Evolutionary conservation across 2,797 vertebrate species (phyloP).

Genomic region (Acropternis orthonyx): DNA sequence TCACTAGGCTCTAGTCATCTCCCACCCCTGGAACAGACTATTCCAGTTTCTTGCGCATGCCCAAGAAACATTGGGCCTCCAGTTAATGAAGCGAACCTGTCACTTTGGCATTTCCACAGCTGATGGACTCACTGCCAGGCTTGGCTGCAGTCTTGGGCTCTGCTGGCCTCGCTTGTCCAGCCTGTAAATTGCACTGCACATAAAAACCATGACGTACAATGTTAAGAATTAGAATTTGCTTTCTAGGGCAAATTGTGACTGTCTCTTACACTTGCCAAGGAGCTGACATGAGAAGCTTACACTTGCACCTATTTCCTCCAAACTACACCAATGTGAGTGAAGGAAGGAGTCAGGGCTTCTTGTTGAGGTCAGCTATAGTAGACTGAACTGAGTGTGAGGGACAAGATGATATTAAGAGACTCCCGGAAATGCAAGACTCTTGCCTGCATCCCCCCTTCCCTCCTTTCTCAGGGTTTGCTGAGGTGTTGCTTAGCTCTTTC

Average conservation of each 20-base stretch:
- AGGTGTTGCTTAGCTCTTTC: background rate
- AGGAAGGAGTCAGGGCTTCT: background rate
- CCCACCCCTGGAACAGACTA: background rate
- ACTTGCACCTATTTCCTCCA: background rate
- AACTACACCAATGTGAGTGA: rapidly evolving
- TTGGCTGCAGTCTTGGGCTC: background rate
- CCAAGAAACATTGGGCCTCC: rapidly evolving
- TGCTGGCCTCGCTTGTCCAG: background rate
- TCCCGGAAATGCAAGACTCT: background rate
- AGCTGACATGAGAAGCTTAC: background rate
- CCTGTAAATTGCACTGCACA: background rate
- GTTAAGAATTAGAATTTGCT: background rate
- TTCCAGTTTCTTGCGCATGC: background rate
- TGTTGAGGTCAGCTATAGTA: background rate
- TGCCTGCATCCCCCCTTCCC: background rate
- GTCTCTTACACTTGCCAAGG: background rate
- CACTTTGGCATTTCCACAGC: background rate
- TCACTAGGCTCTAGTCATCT: background rate
- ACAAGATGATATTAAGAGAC: background rate
- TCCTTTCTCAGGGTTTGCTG: background rate
- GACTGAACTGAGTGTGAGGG: background rate
- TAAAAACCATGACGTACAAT: background rate
- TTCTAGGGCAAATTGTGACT: background rate
- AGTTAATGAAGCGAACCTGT: background rate
- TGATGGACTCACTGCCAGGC: constrained; percentile 14